A percentile compares a stretch with the other conserved stretches of the same genome.
Conservation (phyloP, 2,113 vertebrate genomes). For the Spea multiplicata region DNA sequence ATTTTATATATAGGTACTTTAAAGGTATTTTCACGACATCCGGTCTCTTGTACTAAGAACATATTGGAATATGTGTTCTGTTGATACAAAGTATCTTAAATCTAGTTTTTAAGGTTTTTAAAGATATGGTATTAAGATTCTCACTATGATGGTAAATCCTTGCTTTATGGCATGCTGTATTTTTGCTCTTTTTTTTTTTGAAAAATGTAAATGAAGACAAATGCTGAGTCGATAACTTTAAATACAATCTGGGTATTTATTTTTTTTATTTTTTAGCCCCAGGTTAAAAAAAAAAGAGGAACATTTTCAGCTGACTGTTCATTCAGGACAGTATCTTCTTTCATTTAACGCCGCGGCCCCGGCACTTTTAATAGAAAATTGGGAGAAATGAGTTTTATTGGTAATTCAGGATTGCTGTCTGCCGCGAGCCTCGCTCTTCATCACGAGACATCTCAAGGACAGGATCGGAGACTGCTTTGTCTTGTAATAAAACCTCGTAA, state of each 20-base stretch:
- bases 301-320: not conserved
- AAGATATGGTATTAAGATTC: no score
- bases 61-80: no score
- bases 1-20: no score
- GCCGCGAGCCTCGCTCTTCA: conserved; percentile 21
- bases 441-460: conserved; percentile 10
- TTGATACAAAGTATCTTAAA: no score
- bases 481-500: conserved; percentile 17
- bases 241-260: not conserved
- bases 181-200: no score
- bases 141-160: no score
- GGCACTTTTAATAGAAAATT: conserved; percentile 17
- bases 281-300: not conserved
- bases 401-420: conserved; percentile 6
- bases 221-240: not conserved
- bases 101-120: no score
- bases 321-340: conserved; percentile 7
- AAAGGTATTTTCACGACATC: no score
- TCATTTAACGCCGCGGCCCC: not conserved
- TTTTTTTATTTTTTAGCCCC: conserved; percentile 1
- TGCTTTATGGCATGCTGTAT: no score
- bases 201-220: not conserved
- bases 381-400: conserved; percentile 12
- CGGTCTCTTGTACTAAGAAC: no score
- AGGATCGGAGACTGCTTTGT: not conserved